Percentiles rank a stretch among this genome's conserved stretches.
Conservation (phyloP, 2,888 invertebrate species). For the Chymomyza caudatula region DNA sequence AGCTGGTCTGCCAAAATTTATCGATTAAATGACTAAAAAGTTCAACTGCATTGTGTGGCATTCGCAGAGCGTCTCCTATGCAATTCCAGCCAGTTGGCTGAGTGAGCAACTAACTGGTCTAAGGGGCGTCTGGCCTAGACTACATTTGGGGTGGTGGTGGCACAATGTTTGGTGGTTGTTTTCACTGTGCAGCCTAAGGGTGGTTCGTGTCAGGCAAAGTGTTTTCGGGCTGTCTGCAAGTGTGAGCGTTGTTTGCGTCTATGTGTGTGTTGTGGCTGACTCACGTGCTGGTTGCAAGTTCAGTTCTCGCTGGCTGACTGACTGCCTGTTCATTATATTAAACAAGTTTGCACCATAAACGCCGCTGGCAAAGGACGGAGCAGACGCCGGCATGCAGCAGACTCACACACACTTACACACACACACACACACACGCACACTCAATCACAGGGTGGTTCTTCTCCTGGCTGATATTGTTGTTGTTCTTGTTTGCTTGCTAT, state of each 20-base stretch:
- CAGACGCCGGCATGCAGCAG: conserved; percentile 40
- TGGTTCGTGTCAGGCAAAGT: conserved; percentile 1
- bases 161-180: conserved; percentile 2
- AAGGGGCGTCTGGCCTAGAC: conserved; percentile 4
- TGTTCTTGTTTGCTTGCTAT: conserved; percentile 40
- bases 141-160: neutral
- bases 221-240: neutral
- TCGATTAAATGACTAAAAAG: conserved; percentile 2
- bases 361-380: conserved; percentile 51
- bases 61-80: neutral
- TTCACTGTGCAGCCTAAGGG: neutral
- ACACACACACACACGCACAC: conserved; percentile 12
- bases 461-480: conserved; percentile 21
- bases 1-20: neutral
- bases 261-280: conserved; percentile 41
- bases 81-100: neutral
- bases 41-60: neutral
- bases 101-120: neutral
- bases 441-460: conserved; percentile 21
- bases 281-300: conserved; percentile 60
- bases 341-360: conserved; percentile 70
- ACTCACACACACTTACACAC: conserved; percentile 12
- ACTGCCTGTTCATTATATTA: conserved; percentile 67
- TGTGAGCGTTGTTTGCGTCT: neutral
- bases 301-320: conserved; percentile 7